Conservation (phyloP, 2,888 invertebrate genomes). For the Tetrapedia diversipes region DNA sequence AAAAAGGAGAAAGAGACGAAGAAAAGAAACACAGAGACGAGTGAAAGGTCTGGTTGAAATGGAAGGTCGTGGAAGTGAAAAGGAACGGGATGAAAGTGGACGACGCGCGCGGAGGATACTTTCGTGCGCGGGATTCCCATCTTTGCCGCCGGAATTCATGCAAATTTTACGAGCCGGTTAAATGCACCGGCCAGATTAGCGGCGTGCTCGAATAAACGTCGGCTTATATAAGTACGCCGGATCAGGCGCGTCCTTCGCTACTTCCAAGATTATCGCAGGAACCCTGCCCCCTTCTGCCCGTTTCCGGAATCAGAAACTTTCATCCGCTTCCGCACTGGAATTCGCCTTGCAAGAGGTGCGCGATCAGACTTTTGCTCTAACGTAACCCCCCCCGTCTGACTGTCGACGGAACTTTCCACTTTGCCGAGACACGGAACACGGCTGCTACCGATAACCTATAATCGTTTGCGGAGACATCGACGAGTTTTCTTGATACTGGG, state of each 20-base stretch:
- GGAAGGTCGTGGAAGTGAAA: constrained; percentile 2
- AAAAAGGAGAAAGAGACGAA: background rate
- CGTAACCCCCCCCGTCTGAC: background rate
- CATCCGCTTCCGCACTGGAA: background rate
- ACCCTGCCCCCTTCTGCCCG: constrained; percentile 15
- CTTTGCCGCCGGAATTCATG: constrained; percentile 41
- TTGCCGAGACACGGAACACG: background rate
- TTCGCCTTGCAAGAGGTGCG: constrained; percentile 6
- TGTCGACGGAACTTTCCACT: constrained; percentile 14
- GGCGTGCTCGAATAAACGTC: constrained; percentile 46
- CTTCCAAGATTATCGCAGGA: constrained; percentile 42
- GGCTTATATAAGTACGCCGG: constrained; percentile 37
- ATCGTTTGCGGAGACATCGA: background rate
- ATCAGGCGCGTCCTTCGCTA: constrained; percentile 12
- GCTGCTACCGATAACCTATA: background rate
- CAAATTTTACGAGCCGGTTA: constrained; percentile 53
- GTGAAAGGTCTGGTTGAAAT: background rate
- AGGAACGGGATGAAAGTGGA: background rate
- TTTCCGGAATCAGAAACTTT: constrained; percentile 36
- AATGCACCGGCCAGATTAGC: constrained; percentile 50
- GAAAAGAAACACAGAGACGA: too few relatives aligned
- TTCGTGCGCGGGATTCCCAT: background rate
- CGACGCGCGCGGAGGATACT: background rate
- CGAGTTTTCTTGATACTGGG: background rate
- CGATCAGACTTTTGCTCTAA: background rate